Evolutionary conservation across 2,888 invertebrate genomes (phyloP).

Genomic region (Drosophila bunnanda): DNA sequence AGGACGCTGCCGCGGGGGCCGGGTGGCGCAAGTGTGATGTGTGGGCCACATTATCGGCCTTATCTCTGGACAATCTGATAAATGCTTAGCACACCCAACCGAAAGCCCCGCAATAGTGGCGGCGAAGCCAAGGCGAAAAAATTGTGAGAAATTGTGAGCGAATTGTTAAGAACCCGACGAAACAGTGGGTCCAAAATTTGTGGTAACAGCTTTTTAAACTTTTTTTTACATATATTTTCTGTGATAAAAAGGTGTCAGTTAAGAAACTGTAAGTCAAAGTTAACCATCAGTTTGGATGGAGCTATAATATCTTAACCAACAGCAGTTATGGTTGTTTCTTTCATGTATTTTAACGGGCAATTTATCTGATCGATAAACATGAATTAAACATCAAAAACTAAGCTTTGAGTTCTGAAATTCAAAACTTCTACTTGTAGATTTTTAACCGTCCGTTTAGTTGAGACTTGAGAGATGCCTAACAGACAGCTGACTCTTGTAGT

Average conservation of each 20-base stretch:
- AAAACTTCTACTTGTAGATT: not conserved
- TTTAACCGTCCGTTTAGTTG: not conserved
- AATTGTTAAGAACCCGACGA: not conserved
- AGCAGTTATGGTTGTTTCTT: too few species aligned
- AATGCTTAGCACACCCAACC: conserved; percentile 32
- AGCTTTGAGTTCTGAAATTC: not conserved
- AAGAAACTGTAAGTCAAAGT: not conserved
- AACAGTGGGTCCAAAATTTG: conserved; percentile 1
- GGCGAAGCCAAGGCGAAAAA: conserved; percentile 15
- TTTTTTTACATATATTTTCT: not conserved
- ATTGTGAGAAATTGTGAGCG: conserved; percentile 27
- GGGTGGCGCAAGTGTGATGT: conserved; percentile 25
- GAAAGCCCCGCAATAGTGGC: conserved; percentile 15
- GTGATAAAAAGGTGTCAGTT: not conserved
- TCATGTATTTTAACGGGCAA: not conserved
- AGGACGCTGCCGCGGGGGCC: not conserved
- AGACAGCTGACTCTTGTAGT: not conserved
- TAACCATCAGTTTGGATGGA: not conserved
- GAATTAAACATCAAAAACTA: not conserved
- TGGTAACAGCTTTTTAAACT: not conserved
- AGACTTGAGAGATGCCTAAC: too few species aligned
- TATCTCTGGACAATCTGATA: conserved; percentile 68
- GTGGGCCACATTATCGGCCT: conserved; percentile 55
- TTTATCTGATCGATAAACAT: not conserved
- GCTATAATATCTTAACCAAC: too few species aligned